A percentile compares a stretch with the other conserved stretches of the same genome.
Evolutionary conservation across 2,888 invertebrate species (phyloP).

Genomic region (Operophtera brumata): DNA sequence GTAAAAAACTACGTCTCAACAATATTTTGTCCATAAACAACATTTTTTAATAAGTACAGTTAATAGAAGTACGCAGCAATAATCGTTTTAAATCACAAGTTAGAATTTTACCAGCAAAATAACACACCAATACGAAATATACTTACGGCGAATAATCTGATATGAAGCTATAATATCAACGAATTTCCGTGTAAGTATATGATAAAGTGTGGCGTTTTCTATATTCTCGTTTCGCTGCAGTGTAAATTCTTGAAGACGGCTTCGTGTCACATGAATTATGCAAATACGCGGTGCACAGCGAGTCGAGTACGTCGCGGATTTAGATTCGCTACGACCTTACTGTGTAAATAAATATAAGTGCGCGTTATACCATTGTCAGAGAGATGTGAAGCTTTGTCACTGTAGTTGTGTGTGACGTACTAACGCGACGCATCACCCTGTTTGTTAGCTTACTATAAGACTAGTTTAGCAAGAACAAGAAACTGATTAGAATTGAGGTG

Average conservation of each 20-base stretch:
- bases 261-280: conserved; percentile 72
- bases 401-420: conserved; percentile 5
- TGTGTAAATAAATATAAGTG: conserved; percentile 45
- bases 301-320: conserved; percentile 57
- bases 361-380: conserved; percentile 38
- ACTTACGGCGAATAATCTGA: conserved; percentile 14
- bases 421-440: background rate
- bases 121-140: background rate
- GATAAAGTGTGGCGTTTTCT: conserved; percentile 43
- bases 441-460: background rate
- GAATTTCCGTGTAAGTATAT: conserved; percentile 32
- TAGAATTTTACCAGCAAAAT: background rate
- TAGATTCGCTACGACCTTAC: conserved; percentile 51
- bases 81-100: too few relatives aligned
- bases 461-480: too few relatives aligned
- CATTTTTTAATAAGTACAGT: too few relatives aligned
- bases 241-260: conserved; percentile 66
- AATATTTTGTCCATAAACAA: too few relatives aligned
- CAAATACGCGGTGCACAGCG: conserved; percentile 57
- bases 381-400: conserved; percentile 23
- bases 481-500: too few relatives aligned
- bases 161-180: conserved; percentile 23
- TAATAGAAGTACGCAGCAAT: too few relatives aligned
- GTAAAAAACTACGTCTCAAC: too few relatives aligned
- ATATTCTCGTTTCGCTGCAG: conserved; percentile 51